Evolutionary conservation across 2,797 vertebrate genomes (phyloP), one percentile per base, ranked within the genome.

Genomic region (Zenarchopterus dispar): DNA sequence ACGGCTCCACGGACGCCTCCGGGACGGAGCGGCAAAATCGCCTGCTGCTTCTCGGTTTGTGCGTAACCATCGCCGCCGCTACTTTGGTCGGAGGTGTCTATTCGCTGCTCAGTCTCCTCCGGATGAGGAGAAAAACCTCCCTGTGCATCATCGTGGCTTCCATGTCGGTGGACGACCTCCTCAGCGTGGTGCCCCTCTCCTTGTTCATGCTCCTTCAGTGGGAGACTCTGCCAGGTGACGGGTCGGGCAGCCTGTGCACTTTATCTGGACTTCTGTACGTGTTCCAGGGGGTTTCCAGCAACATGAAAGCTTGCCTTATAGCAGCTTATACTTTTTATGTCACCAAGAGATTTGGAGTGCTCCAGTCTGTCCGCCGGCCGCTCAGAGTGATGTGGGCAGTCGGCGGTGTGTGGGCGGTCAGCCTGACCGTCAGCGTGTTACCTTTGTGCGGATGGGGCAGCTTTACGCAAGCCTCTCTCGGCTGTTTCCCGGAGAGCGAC

Each of bases 221-320:
- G 98, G 91, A 92, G 17, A 58, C 75, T 0, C 78, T 88, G 7
- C 70, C 49, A 21, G 79, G 89, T 1, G 84, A 84, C 15, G 86
- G 75, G 61, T 78, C 91, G 13, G 79, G 78, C 64, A 65, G 89
- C 47, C 77, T 96, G 56, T 99, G 98, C 90, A 93, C 94, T 59
- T 76, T 94, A 41, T 95, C 96, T 0, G 98, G 96, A 0, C 92
- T 97, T 50, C 80, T 97, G 0, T 99, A 99, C 84, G 84, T 97
- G 57, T 96, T 97, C 84, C 98, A 98, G 82, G 97, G 96, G 7
- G 89, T 98, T 75, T 96, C 97, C 0, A 95, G 95, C 92, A 97
- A 95, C 77, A 91, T 98, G 88, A 99, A 98, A 81, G 95, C 95
- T 26, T 95, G 94, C 5, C 90, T 98, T 0, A 92, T 98, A 23